These are phyloP conservation scores for Anastatus disparis DNA, from an alignment of 1,140 invertebrate genomes.

Conservation along the genomic window DNA sequence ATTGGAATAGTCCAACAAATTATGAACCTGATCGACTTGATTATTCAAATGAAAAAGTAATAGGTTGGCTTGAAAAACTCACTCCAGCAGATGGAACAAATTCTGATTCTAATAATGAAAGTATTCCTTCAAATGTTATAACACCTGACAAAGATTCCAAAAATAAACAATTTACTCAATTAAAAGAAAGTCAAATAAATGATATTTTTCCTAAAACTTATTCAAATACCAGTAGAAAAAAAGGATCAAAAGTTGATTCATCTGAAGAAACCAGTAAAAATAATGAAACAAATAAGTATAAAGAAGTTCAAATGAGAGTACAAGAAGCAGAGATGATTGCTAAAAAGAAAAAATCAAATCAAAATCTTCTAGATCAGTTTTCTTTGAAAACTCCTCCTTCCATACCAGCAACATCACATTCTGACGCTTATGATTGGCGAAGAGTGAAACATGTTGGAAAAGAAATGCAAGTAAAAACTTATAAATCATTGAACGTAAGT, in stretches of 20 bases:
- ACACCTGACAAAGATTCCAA: background rate
- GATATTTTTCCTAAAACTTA: background rate
- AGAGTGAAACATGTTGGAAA: conserved; percentile 30
- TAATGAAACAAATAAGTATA: conserved; percentile 1
- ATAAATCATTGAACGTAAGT: conserved; percentile 34
- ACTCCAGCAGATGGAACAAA: background rate
- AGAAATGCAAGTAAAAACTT: conserved; percentile 38
- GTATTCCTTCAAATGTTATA: background rate
- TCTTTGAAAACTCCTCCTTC: conserved; percentile 13
- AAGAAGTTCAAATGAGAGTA: background rate
- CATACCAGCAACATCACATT: conserved; percentile 10
- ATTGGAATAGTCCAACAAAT: conserved; percentile 7
- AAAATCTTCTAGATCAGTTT: background rate
- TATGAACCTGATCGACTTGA: background rate
- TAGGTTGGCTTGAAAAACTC: conserved; percentile 35
- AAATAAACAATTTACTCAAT: background rate
- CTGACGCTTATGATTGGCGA: conserved; percentile 27
- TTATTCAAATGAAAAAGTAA: conserved; percentile 31
- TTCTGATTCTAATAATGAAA: background rate
- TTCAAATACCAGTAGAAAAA: background rate
- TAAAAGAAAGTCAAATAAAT: background rate
- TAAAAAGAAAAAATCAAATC: conserved; percentile 18
- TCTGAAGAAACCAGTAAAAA: background rate
- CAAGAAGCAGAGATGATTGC: conserved; percentile 4
- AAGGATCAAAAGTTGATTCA: background rate